Conservation (phyloP, 2,888 invertebrate genomes). For the Acheta domesticus region DNA sequence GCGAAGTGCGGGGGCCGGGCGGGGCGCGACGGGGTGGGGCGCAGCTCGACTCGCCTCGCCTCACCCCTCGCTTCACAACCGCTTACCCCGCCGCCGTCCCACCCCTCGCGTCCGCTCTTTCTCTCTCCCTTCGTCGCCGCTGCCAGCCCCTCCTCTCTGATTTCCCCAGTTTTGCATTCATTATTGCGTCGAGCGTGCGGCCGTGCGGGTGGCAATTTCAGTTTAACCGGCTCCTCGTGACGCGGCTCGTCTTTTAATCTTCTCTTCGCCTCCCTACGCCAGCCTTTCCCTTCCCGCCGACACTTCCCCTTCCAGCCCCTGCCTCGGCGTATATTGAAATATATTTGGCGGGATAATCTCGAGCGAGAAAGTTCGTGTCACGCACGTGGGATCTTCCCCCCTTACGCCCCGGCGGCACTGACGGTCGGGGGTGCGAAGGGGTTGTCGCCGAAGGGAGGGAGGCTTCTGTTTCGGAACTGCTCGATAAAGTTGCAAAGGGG, state of each 20-base stretch:
- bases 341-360: constrained; percentile 8
- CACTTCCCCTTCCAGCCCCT: background rate
- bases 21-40: background rate
- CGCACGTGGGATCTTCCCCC: background rate
- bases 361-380: background rate
- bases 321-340: background rate
- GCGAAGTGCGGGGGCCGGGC: background rate
- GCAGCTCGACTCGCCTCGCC: too few relatives aligned
- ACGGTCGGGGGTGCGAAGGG: background rate
- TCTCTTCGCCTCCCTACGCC: background rate
- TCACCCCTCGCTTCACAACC: background rate
- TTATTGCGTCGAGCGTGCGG: background rate
- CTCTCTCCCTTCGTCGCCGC: background rate
- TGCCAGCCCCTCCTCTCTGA: background rate
- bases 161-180: constrained; percentile 18
- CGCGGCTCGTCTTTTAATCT: constrained; percentile 6
- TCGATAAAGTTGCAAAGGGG: background rate
- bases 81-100: background rate
- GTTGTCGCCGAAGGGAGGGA: background rate
- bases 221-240: background rate
- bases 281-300: background rate
- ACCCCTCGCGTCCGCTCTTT: background rate
- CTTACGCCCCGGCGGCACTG: too few relatives aligned
- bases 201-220: constrained; percentile 8
- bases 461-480: constrained; percentile 6